Base-by-base conservation (phyloP, 2,888 invertebrate species). In the Sarcophaga variegata region DNA sequence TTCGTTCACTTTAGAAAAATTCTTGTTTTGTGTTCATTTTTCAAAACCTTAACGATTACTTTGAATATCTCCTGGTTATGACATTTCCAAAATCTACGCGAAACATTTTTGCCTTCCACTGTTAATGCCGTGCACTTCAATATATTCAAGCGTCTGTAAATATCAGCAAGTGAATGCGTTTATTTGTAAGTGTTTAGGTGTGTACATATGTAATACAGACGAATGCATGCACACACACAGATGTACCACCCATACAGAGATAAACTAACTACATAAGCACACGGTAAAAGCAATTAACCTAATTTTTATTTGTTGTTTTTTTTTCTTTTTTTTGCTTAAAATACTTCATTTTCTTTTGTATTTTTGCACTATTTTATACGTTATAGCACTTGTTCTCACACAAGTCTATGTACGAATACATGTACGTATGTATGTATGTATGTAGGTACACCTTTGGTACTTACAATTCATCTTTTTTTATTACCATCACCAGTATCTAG, bases 201-300 rank as follows among this genome's bases (percentile, higher is more conserved):
- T 45, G 20, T 75, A 54, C 62, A 62, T 45, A 74, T 66, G 74
- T 78, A 75, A 69, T 47, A 74, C 71, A 86, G 63, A 81, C 70
- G 49, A 64, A 37, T 37, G 8, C 37, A 37, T 0, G 2, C 8
- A 37, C 37, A 37, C 37, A 37, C 2, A 37, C 8, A 37, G 2
- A 37, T 5, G 0, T 37, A 54, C 20, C 66, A 37, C 59, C 12
- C 54, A 54, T 54, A 54, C 54, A 64, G 49, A 78, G 78, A 70
- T 78, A 77, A 70, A 81, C 83, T 78, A 78, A 81, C 70, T 71
- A 70, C 66, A 81, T 75, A 87, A 87, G 83, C 83, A 83, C 83
- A 78, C 67, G 81, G 86, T 81, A 87, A 83, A 86, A 84, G 86
- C 81, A 84, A 87, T 87, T 87, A 87, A 87, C 87, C 87, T 84